Evolutionary conservation across 1,140 invertebrate genomes (phyloP), one percentile per base, ranked within the genome.

Genomic region (Drosophila triauraria): DNA sequence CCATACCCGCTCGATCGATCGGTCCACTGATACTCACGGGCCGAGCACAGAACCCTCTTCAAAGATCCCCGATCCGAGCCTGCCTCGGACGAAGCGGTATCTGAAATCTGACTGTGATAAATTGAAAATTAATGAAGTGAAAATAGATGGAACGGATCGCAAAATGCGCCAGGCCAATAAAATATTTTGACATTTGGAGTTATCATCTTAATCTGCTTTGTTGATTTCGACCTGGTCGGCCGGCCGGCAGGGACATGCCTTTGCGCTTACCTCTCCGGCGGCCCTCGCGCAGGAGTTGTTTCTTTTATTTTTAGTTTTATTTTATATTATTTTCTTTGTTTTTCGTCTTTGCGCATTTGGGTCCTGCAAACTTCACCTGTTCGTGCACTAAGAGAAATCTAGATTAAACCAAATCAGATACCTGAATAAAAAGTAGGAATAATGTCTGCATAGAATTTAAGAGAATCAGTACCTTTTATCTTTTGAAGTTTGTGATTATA

Each of bases 111-210:
- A 90, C 88, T 92, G 91, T 92, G 91, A 92, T 92, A 92, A 92
- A 92, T 92, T 92, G 91, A 92, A 92, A 92, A 92, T 92, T 92
- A 92, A 92, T 92, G 91, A 92, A 92, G 91, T 92, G 91, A 92
- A 92, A 92, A 92, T 92, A 92, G 91, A 92, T 92, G 91, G 91
- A 92, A 92, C 91, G 91, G 91, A 92, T 92, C 87, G 91, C 91
- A 92, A 92, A 92, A 91, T 91, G 91, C 91, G 87, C 91, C 91
- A 86, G 82, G 91, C 91, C 91, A 92, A 92, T 92, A 92, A 92
- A 92, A 92, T 92, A 92, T 92, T 92, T 92, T 92, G 91, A 92
- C 91, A 92, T 92, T 92, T 84, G 84, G 80, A 92, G 91, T 92
- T 92, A 92, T 92, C 91, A 91, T 92, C 91, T 92, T 92, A 92